A percentile compares a stretch with the other conserved stretches of the same genome.
phyloP scores from a whole-genome alignment of 1,140 invertebrate genomes.

The Cotesia glomerata region DNA sequence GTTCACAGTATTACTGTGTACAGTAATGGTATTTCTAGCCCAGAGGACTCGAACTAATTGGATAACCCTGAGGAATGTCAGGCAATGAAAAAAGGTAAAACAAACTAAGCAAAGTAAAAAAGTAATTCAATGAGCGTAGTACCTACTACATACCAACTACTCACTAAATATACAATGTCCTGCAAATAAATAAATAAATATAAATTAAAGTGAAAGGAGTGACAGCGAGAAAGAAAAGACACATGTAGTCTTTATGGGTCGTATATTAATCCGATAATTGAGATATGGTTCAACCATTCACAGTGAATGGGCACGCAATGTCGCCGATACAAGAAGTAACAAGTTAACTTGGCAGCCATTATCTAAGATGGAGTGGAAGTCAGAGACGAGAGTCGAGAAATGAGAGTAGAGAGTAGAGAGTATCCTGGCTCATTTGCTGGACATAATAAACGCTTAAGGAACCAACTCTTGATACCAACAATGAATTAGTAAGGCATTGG shows the following conservation, averaged over 20 bases:
- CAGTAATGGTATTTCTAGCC: too few species aligned
- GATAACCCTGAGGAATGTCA: slow-evolving; percentile 36
- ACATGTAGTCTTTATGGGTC: slow-evolving; percentile 13
- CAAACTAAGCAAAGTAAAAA: too few species aligned
- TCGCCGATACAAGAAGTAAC: background rate
- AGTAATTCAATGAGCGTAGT: too few species aligned
- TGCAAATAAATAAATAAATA: background rate
- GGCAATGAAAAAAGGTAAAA: background rate
- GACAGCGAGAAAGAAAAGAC: background rate
- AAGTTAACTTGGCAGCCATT: background rate
- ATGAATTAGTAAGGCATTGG: background rate
- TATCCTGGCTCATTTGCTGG: too few species aligned
- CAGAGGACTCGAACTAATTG: slow-evolving; percentile 43
- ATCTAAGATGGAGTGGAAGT: background rate
- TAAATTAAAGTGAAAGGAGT: background rate
- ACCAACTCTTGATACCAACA: too few species aligned
- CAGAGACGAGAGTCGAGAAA: background rate
- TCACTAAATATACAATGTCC: too few species aligned
- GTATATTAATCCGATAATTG: slow-evolving; percentile 34
- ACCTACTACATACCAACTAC: too few species aligned
- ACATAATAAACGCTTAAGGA: too few species aligned
- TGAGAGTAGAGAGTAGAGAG: too few species aligned
- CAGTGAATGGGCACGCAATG: slow-evolving; percentile 2
- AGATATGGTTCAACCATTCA: slow-evolving; percentile 4
- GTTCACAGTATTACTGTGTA: too few species aligned